phyloP scores from a whole-genome alignment of 2,797 vertebrate species.

The Ptychobarbus kaznakovi region DNA sequence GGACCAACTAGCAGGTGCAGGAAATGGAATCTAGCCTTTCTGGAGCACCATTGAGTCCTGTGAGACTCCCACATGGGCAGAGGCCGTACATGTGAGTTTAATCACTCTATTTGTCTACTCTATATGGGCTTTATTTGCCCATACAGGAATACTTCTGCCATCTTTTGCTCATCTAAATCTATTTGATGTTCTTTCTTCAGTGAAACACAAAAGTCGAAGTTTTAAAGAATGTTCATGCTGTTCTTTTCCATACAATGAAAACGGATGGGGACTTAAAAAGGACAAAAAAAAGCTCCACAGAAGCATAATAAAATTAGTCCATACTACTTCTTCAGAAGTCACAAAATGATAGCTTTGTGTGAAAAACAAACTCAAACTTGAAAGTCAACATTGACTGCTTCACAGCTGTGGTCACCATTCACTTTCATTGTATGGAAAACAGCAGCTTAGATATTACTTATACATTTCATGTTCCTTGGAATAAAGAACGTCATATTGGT shows the following conservation, averaged over 20 bases:
- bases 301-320: not conserved
- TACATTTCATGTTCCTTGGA: not conserved
- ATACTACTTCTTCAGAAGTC: not conserved
- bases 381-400: not conserved
- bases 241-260: not conserved
- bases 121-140: not conserved
- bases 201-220: not conserved
- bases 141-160: not conserved
- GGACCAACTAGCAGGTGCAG: constrained; percentile 41
- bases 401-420: not conserved
- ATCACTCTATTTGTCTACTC: not conserved
- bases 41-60: not conserved
- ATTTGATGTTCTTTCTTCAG: not conserved
- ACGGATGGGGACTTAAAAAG: not conserved
- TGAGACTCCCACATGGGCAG: constrained; percentile 5
- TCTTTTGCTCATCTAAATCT: not conserved
- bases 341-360: not conserved
- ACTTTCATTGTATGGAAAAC: not conserved
- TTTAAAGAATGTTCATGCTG: not conserved
- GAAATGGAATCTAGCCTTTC: constrained; percentile 14
- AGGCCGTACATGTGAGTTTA: constrained; percentile 6
- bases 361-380: not conserved
- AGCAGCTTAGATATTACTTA: not conserved
- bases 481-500: not conserved
- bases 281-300: not conserved